phyloP scores from a whole-genome alignment of 2,888 invertebrate genomes.

The Sphaerophoria rueppellii region DNA sequence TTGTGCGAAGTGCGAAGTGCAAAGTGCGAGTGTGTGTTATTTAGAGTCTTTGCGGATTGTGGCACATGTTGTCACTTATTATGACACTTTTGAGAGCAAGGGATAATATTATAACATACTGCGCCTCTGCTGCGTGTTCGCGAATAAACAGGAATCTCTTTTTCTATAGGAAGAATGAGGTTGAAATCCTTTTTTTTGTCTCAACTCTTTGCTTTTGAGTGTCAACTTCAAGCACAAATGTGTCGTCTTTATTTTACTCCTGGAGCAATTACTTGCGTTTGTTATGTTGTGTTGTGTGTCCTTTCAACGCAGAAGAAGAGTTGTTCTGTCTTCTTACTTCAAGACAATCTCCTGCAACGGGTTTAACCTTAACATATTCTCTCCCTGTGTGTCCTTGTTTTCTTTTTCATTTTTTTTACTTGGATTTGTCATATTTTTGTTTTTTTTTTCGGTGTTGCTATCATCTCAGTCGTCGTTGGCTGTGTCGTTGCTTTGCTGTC shows the following conservation, averaged over 20 bases:
- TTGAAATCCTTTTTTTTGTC: conserved; percentile 22
- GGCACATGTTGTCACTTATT: conserved; percentile 31
- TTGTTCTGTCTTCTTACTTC: not conserved
- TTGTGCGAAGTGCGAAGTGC: not conserved
- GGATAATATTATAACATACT: conserved; percentile 24
- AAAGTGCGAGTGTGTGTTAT: not conserved
- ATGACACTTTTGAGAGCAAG: conserved; percentile 34
- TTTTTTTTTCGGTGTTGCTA: not conserved
- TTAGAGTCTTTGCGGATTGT: conserved; percentile 16
- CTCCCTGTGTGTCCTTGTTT: conserved; percentile 11
- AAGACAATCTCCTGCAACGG: not conserved
- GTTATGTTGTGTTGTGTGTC: conserved; percentile 31
- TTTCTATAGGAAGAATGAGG: not conserved
- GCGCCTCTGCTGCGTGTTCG: conserved; percentile 4
- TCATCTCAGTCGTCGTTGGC: not conserved
- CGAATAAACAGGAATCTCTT: conserved; percentile 23
- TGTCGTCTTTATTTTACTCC: conserved; percentile 41
- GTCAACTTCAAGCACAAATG: conserved; percentile 46
- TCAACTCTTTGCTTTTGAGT: conserved; percentile 7
- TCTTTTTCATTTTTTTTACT: conserved; percentile 24
- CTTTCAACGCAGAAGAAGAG: conserved; percentile 2
- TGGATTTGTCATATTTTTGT: conserved; percentile 33
- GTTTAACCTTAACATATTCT: conserved; percentile 28
- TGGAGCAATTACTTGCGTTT: conserved; percentile 56
- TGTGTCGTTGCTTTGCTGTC: conserved; percentile 56